Evolutionary conservation across 2,797 vertebrate genomes (phyloP).

Genomic region (Hippocampus kuda): DNA sequence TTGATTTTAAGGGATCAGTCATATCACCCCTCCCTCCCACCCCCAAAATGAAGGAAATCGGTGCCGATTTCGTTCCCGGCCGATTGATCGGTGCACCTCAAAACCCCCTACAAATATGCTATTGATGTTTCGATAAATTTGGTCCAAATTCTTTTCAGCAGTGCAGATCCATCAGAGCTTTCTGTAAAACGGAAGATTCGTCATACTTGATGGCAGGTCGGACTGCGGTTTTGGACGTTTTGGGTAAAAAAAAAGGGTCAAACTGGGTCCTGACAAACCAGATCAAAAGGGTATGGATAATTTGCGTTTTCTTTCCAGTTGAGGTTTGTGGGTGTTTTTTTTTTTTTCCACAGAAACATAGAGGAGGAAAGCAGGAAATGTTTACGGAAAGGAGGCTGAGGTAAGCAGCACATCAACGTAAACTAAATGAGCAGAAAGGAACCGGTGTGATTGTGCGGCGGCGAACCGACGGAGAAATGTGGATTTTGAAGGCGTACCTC

Average conservation of each 20-base stretch:
- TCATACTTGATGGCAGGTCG: conserved; percentile 23
- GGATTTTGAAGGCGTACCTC: conserved; percentile 40
- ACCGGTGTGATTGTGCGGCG: conserved; percentile 17
- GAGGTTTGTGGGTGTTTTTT: background rate
- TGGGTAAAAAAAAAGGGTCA: conserved; percentile 47
- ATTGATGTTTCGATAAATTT: conserved; percentile 18
- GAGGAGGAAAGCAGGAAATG: conserved; percentile 9
- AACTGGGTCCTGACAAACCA: conserved; percentile 53
- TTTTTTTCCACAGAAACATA: background rate
- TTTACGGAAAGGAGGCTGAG: conserved; percentile 5
- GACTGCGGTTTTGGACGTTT: conserved; percentile 35
- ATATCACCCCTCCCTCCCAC: too few species aligned
- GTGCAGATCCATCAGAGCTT: conserved; percentile 23
- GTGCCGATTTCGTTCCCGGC: too few species aligned
- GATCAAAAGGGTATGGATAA: conserved; percentile 8
- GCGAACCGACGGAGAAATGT: conserved; percentile 31
- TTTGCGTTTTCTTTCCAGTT: conserved; percentile 16
- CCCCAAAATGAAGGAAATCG: too few species aligned
- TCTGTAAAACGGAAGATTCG: conserved; percentile 21
- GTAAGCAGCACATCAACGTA: background rate
- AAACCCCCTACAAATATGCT: conserved; percentile 26
- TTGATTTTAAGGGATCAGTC: too few species aligned
- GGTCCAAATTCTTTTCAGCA: conserved; percentile 17
- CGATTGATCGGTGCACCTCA: too few species aligned
- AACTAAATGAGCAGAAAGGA: conserved; percentile 1